Evolutionary conservation across 2,888 invertebrate genomes (phyloP), one percentile per base, ranked within the genome.

Genomic region (Polydrusus pterygomalis): DNA sequence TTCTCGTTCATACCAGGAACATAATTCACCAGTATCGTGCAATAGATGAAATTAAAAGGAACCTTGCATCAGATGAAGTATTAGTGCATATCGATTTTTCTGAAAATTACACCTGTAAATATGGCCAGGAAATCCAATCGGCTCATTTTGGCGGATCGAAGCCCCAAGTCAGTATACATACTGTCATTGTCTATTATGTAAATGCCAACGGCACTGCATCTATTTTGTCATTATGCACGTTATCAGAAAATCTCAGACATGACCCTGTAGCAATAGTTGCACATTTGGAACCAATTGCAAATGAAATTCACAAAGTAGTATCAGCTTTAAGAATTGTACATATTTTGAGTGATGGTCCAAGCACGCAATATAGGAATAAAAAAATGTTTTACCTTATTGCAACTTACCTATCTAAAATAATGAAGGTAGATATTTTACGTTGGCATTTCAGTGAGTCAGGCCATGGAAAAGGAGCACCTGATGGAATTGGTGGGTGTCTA

Each of bases 361-460:
- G 58, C n/a, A 75, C 56, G 8, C 65, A 75, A 25, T 75, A 75
- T 45, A 75, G 58, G 67, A 75, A 70, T 17, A 72, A 72, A 67
- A 70, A 20, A 25, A 71, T 64, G 64, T 75, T 75, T 70, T 56
- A 58, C 17, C 18, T 75, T 7, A 70, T 70, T 58, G 70, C n/a
- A 2, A 56, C 8, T 20, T 56, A 17, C 62, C 15, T 69, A 49
- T 13, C 73, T 30, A 25, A 18, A 17, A 11, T 51, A 15, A 20
- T 63, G 17, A 49, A 64, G 45, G 18, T 72, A 25, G n/a, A 51
- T 9, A 20, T 30, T 6, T 65, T 67, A 8, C 17, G 43, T 6
- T 71, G 75, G 75, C 3, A 38, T n/a, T 70, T 71, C 20, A 58
- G 34, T 30, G 70, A 75, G 34, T 25, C 49, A 13, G 74, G 69